Conservation (phyloP, 2,113 vertebrate genomes). For the Hippocampus guttulatus region DNA sequence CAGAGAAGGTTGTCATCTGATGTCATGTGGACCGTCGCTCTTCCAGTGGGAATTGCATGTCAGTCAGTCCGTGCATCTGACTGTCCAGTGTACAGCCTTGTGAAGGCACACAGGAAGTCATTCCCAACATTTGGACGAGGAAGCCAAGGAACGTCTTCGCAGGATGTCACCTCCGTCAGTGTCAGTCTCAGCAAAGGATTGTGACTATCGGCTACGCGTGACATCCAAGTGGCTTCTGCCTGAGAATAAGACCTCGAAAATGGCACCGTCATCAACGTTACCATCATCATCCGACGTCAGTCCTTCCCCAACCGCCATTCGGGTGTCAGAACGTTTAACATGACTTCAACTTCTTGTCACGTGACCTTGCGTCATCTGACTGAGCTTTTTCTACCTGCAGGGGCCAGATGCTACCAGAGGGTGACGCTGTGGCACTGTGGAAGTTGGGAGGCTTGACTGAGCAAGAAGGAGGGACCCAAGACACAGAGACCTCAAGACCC, state of each 20-base stretch:
- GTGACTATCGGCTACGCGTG: background rate
- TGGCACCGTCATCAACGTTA: background rate
- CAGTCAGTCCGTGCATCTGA: background rate
- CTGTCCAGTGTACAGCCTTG: background rate
- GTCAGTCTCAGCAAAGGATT: background rate
- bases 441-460: conserved; percentile 15
- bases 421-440: conserved; percentile 38
- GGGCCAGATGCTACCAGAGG: conserved; percentile 43
- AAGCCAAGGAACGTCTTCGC: background rate
- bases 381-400: conserved; percentile 37
- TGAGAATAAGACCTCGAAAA: background rate
- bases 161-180: background rate
- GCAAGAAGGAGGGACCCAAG: conserved; percentile 1
- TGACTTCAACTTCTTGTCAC: background rate
- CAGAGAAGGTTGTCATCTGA: background rate
- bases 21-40: background rate
- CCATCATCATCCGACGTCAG: background rate
- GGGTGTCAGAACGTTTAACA: background rate
- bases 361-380: background rate
- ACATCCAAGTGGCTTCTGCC: background rate
- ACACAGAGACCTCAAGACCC: background rate
- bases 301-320: background rate
- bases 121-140: background rate
- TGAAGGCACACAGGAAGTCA: background rate
- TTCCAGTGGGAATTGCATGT: background rate